Evolutionary conservation across 1,140 invertebrate genomes (phyloP).

Genomic region (Armadillidium nasatum): DNA sequence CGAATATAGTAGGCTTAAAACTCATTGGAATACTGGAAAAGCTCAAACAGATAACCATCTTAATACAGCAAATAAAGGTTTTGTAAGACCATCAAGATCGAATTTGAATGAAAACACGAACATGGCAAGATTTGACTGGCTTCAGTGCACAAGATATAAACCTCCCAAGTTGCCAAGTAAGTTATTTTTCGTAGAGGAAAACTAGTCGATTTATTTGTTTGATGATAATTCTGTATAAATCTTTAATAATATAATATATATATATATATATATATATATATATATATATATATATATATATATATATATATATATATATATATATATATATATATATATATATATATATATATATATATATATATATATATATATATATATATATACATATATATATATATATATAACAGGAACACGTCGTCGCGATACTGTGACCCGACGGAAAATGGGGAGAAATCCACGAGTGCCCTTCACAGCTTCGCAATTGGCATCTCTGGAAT

Average conservation of each 20-base stretch:
- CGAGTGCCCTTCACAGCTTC: slow-evolving; percentile 7
- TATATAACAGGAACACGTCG: too few relatives aligned
- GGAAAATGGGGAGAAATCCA: slow-evolving; percentile 23
- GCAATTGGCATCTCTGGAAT: slow-evolving; percentile 7
- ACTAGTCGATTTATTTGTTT: too few relatives aligned
- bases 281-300: background rate
- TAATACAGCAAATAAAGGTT: background rate
- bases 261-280: slow-evolving; percentile 6
- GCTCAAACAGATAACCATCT: background rate
- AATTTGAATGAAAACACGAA: background rate
- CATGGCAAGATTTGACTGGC: background rate
- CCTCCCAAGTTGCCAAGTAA: background rate
- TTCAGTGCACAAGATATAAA: background rate
- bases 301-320: slow-evolving; percentile 6
- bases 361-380: background rate
- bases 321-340: slow-evolving; percentile 2
- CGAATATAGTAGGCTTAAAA: background rate
- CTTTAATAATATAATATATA: too few relatives aligned
- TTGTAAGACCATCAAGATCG: background rate
- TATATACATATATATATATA: background rate
- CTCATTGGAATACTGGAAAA: background rate
- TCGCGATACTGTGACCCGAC: background rate
- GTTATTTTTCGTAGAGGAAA: background rate
- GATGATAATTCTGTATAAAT: too few relatives aligned
- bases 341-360: background rate